phyloP scores from a whole-genome alignment of 2,113 vertebrate genomes.

The Eupsittula cactorum region DNA sequence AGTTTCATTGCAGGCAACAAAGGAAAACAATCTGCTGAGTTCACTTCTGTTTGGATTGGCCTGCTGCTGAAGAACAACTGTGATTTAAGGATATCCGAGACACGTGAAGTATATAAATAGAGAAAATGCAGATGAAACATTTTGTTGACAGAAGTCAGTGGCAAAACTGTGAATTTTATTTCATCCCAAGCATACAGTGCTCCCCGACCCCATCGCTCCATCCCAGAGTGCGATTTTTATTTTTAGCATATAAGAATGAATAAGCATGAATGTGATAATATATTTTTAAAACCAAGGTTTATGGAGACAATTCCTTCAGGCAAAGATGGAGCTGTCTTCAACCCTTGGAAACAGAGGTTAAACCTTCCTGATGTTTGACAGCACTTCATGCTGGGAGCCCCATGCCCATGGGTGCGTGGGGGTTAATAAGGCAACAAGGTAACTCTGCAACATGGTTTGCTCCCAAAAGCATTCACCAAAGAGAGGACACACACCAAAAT shows the following conservation, averaged over 20 bases:
- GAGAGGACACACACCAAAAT: background rate
- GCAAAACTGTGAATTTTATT: background rate
- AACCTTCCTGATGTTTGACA: background rate
- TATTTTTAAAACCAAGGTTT: background rate
- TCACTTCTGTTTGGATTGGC: background rate
- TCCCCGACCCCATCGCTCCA: background rate
- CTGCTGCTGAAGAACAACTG: background rate
- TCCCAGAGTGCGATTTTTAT: background rate
- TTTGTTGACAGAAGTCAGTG: background rate
- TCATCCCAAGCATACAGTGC: background rate
- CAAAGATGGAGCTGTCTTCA: background rate
- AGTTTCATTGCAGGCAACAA: background rate
- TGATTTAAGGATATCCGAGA: conserved; percentile 6
- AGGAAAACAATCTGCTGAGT: conserved; percentile 3
- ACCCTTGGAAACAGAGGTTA: background rate
- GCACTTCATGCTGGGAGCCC: background rate
- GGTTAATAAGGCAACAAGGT: background rate
- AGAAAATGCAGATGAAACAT: conserved; percentile 12
- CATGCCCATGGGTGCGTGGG: fast-evolving
- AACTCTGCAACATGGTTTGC: background rate
- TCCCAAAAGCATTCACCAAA: background rate
- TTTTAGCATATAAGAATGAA: background rate
- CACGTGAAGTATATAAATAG: background rate
- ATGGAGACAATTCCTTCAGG: background rate
- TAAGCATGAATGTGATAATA: background rate